Base-by-base conservation (phyloP, 2,113 vertebrate genomes). In the Otocyon megalotis region DNA sequence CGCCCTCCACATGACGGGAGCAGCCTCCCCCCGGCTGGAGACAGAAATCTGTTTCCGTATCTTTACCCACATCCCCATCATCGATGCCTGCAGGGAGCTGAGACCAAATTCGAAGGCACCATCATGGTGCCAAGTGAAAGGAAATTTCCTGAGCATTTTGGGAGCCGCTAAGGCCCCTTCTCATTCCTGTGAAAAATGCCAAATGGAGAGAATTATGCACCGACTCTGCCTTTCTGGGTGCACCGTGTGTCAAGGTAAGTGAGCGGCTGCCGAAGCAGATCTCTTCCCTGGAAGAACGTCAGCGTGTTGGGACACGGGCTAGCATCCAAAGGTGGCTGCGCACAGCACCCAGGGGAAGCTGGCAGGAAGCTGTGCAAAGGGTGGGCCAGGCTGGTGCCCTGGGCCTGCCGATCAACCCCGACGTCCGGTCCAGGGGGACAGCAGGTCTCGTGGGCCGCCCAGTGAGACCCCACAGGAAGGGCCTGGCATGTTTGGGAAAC, bases 31-130 rank as follows among this genome's bases (percentile, higher is more conserved):
- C 54, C 0, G 11, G 54, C 28, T 0, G 0, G 16, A 35, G 28
- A 8, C 0, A 2, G 69, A 8, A 7, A 2, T 1, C 32, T 8
- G 7, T 32, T 8, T 2, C 37, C 15, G 1, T 0, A 1, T 28
- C 54, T 7, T 3, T 3, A 8, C 14, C 58, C 3, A 2, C 1
- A 9, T 3, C 0, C 11, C 14, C 30, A 0, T 9, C 35, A 0
- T 1, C 0, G 0, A 1, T 0, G 43, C 16, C 4, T 2, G 0
- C 20, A 8, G 0, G 0, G 12, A n/a, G 4, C 0, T 2, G 28
- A 72, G 4, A 5, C 71, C 80, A 48, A 22, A 2, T 4, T 15
- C 22, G 30, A 4, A 0, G 12, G 26, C 1, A 0, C 15, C 53
- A 0, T 4, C 1, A 3, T 0, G 32, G 16, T 43, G 1, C 22